Conservation (phyloP, 2,113 vertebrate genomes). For the Buteo buteo region DNA sequence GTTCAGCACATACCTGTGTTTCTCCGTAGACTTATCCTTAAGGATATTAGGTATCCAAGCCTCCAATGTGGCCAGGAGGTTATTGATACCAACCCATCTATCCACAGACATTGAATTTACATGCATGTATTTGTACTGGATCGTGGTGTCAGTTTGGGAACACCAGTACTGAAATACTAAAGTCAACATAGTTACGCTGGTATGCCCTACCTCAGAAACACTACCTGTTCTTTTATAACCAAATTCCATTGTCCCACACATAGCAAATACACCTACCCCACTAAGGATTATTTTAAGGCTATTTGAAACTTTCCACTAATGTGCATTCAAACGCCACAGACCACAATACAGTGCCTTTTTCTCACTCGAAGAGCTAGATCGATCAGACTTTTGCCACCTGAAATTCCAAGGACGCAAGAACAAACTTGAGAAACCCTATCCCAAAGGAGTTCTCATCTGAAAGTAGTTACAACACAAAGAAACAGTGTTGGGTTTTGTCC, state of each 20-base stretch:
- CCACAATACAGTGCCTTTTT: not conserved
- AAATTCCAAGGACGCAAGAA: not conserved
- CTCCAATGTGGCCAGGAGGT: not conserved
- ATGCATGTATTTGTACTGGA: accelerated
- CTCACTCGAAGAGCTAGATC: not conserved
- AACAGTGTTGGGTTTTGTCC: not conserved
- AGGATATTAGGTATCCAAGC: not conserved
- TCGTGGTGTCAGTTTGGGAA: not conserved
- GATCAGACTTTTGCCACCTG: not conserved
- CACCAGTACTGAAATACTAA: not conserved
- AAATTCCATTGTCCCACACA: not conserved
- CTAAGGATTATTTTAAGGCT: not conserved
- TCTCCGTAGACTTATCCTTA: not conserved
- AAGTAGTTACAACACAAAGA: not conserved
- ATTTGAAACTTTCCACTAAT: not conserved
- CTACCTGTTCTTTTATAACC: not conserved
- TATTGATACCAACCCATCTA: not conserved
- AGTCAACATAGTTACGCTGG: not conserved
- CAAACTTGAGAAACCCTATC: not conserved
- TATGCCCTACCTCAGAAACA: not conserved
- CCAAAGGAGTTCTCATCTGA: not conserved
- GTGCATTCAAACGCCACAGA: not conserved
- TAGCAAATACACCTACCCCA: not conserved
- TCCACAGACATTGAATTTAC: not conserved
- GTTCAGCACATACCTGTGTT: not conserved